A percentile compares a stretch with the other conserved stretches of the same genome.
Conservation (phyloP, 2,113 vertebrate species). For the Recurvirostra avosetta region DNA sequence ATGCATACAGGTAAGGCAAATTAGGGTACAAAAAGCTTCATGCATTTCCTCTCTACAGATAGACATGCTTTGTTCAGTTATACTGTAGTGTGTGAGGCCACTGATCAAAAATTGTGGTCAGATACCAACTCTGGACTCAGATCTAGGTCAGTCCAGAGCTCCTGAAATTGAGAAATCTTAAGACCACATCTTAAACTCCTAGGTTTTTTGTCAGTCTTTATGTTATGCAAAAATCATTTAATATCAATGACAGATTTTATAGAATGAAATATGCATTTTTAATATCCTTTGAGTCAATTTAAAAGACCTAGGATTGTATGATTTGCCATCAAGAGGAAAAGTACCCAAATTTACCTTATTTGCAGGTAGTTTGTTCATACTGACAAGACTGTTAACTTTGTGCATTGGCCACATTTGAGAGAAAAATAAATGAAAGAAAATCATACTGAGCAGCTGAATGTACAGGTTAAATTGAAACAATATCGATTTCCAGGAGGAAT, state of each 20-base stretch:
- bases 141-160: background rate
- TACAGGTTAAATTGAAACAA: background rate
- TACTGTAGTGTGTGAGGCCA: background rate
- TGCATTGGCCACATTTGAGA: background rate
- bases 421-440: background rate
- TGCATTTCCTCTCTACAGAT: background rate
- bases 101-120: background rate
- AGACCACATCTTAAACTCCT: background rate
- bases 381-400: background rate
- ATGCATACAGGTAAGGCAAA: conserved; percentile 78
- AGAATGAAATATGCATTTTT: background rate
- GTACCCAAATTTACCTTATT: background rate
- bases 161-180: background rate
- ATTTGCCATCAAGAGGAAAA: background rate
- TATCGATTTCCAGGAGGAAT: background rate
- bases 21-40: background rate
- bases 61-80: background rate
- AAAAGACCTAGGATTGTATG: background rate
- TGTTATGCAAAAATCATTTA: background rate
- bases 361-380: background rate
- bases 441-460: background rate
- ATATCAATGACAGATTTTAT: background rate
- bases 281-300: background rate
- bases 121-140: background rate
- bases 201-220: background rate